Evolutionary conservation across 2,797 vertebrate genomes (phyloP).

Genomic region (Takifugu rubripes): DNA sequence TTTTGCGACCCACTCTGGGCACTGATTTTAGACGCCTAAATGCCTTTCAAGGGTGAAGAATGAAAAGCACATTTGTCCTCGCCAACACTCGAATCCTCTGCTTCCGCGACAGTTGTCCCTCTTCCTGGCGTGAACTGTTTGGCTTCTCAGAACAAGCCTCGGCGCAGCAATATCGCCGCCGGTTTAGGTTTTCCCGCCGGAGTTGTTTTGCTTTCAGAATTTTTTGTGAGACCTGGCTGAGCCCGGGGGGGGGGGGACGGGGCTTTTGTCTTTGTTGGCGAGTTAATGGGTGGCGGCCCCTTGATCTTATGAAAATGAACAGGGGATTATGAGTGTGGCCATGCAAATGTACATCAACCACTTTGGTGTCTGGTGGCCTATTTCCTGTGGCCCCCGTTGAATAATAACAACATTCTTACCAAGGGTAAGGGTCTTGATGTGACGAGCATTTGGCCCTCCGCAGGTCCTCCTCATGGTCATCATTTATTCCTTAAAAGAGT

Average conservation of each 20-base stretch:
- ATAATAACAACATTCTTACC: slow-evolving; percentile 77
- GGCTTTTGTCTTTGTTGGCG: slow-evolving; percentile 75
- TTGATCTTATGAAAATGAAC: slow-evolving; percentile 81
- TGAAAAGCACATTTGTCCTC: slow-evolving; percentile 66
- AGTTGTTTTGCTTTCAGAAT: slow-evolving; percentile 60
- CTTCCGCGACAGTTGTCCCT: slow-evolving; percentile 55
- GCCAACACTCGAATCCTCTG: slow-evolving; percentile 61
- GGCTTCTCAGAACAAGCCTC: slow-evolving; percentile 51
- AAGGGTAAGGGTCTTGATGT: slow-evolving; percentile 76
- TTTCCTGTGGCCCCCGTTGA: slow-evolving; percentile 73
- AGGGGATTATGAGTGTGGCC: slow-evolving; percentile 74
- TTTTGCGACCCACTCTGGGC: slow-evolving; percentile 56
- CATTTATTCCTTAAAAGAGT: slow-evolving; percentile 78
- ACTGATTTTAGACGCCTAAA: slow-evolving; percentile 68
- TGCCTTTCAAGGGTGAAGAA: slow-evolving; percentile 67
- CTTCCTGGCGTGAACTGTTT: slow-evolving; percentile 69
- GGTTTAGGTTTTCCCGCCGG: slow-evolving; percentile 41
- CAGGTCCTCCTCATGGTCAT: slow-evolving; percentile 67
- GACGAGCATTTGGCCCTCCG: slow-evolving; percentile 74
- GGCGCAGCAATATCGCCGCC: slow-evolving; percentile 47
- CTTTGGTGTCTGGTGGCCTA: slow-evolving; percentile 78
- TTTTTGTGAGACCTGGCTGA: slow-evolving; percentile 51
- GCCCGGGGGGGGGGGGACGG: slow-evolving; percentile 48
- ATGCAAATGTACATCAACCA: slow-evolving; percentile 80
- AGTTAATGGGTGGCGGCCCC: slow-evolving; percentile 75